Evolutionary conservation across 2,113 vertebrate genomes (phyloP), one percentile per base, ranked within the genome.

Genomic region (Pontoporia blainvillei): DNA sequence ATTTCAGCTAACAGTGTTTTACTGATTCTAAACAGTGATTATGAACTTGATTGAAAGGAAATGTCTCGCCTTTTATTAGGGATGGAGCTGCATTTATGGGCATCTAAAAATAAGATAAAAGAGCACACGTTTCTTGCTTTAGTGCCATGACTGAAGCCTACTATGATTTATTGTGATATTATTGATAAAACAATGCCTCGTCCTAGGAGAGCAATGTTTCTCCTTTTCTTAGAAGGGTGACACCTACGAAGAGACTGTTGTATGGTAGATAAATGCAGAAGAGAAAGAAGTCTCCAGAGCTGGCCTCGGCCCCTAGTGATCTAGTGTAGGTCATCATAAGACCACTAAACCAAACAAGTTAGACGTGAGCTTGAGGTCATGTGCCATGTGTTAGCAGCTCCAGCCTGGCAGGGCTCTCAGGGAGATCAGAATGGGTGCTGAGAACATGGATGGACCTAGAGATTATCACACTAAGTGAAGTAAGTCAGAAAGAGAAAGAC

Each of bases 371-470:
- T 12, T 1, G 4, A 31, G 7, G 59, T 39, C 52, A 2, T 0
- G 0, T 11, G 29, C 11, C 2, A 10, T 1, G 3, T 15, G 7
- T 4, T 31, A 3, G 46, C 4, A 11, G 44, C 27, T 78, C 36
- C 44, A 21, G 69, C 23, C n/a, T 9, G 3, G 12, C n/a, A 10
- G 62, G 52, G 23, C 12, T 6, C 59, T 52, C 10, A 0, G 31
- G 34, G 13, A 62, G 14, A 15, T 27, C 36, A 46, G 41, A 46
- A 6, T 9, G 59, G 27, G 20, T 4, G 54, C 12, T 10, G n/a
- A 31, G 44, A 44, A 29, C 41, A 4, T 1, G 25, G 71, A 9
- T 29, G 7, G 7, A 29, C 2, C 41, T 73, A 29, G 41, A 9
- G 7, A 73, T 17, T 1, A 44, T 9, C 41, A 1, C 2, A 5